Base-by-base conservation (phyloP, 2,113 vertebrate genomes). In the Rhegmatorhina hoffmannsi region DNA sequence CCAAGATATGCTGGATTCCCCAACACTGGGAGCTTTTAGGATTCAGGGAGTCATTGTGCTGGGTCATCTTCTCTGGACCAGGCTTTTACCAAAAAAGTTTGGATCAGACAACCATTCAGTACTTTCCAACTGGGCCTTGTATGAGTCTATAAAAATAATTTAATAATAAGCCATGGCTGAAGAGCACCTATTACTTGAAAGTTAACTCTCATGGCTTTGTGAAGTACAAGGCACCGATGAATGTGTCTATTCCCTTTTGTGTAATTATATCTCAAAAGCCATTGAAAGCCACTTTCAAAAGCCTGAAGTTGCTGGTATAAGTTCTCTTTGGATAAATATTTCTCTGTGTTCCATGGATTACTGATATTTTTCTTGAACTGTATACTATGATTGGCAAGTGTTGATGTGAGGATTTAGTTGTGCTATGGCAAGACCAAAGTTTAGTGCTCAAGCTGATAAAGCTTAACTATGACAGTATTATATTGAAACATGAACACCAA, bases 231-330 rank as follows among this genome's bases (percentile, higher is more conserved):
- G 23, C 80, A 89, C 90, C 82, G 72, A 90, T 53, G 73, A 92
- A 66, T 20, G 31, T 52, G 14, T 47, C 79, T 68, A 31, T 85
- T 90, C 82, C 94, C 91, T 95, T 82, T 20, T 84, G 46, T 59
- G 40, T 90, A 97, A 96, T 95, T 96, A 79, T 84, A 92, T 80
- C 70, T 92, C 38, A 40, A 94, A 95, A 96, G 53, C 53, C 50
- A 34, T 67, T 91, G 73, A 49, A 25, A 49, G 6, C 47, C 47
- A 49, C 23, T 49, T 49, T 49, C 47, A 49, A 49, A 49, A 25
- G 47, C 68, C 83, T 72, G 17, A 72, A 96, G 55, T 43, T 93
- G 34, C 63, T 36, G 60, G 56, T 84, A 44, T 64, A 81, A 43
- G 47, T 72, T 73, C 34, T 72, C 52, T 84, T 77, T 46, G 82